These are phyloP conservation scores for Callorhinus ursinus DNA, from an alignment of 2,113 vertebrate genomes.

Conservation along the genomic window DNA sequence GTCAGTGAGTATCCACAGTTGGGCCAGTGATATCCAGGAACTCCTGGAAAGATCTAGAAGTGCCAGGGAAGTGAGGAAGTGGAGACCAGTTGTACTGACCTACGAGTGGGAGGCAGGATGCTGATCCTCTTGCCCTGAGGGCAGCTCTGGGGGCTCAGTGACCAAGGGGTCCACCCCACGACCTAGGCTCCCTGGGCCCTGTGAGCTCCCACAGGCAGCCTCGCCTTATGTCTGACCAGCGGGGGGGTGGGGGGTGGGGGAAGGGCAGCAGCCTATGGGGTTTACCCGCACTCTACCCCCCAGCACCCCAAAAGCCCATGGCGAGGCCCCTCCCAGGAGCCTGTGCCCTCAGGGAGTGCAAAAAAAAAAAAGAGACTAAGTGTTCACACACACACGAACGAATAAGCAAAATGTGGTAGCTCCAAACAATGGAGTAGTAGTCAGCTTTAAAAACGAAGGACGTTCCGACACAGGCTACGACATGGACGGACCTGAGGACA, in stretches of 20 bases:
- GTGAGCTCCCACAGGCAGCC: neutral
- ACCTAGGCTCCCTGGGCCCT: neutral
- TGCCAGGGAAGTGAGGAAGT: neutral
- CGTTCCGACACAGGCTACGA: accelerated
- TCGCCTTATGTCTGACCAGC: neutral
- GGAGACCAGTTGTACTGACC: neutral
- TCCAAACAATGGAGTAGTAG: accelerated
- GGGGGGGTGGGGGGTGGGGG: neutral
- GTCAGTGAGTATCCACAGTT: accelerated
- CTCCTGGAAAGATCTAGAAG: neutral
- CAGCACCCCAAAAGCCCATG: neutral
- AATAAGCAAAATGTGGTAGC: neutral
- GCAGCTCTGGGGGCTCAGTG: neutral
- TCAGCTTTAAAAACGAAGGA: neutral
- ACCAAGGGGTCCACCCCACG: neutral
- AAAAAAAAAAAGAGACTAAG: neutral
- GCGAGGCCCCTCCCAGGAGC: neutral
- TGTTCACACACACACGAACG: accelerated
- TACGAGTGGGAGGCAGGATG: neutral
- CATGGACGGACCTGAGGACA: neutral
- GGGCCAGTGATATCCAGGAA: neutral
- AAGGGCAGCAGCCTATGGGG: neutral
- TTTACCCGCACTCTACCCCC: neutral
- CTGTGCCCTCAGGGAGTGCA: neutral
- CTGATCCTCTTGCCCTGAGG: neutral